Conservation (phyloP, 2,797 vertebrate species). For the Anas acuta region DNA sequence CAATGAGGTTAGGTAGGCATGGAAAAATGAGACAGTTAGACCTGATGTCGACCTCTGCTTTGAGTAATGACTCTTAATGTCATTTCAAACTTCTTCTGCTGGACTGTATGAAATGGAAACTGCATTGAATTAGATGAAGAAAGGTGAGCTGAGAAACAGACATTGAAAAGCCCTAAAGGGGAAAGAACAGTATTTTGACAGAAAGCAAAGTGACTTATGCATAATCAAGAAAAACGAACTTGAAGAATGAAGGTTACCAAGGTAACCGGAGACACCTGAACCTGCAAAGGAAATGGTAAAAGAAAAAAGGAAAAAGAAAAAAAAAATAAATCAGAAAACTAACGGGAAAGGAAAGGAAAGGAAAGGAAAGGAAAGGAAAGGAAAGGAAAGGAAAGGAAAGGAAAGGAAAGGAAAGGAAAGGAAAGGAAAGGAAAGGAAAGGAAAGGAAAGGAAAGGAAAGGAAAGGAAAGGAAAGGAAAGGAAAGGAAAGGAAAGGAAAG, state of each 20-base stretch:
- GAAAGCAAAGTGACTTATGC: conserved; percentile 87
- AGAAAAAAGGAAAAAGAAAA: conserved; percentile 48
- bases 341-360: too few relatives aligned
- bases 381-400: too few relatives aligned
- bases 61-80: conserved; percentile 88
- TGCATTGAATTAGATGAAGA: conserved; percentile 83
- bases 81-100: conserved; percentile 89
- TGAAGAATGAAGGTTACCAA: conserved; percentile 97
- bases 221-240: conserved; percentile 96
- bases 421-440: too few relatives aligned
- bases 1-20: conserved; percentile 83
- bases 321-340: too few relatives aligned
- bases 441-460: too few relatives aligned
- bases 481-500: not conserved
- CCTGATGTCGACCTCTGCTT: conserved; percentile 85
- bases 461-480: too few relatives aligned
- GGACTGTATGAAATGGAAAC: conserved; percentile 86
- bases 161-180: conserved; percentile 80
- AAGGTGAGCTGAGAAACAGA: conserved; percentile 76
- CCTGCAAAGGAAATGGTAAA: conserved; percentile 93
- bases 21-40: conserved; percentile 80
- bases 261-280: conserved; percentile 93
- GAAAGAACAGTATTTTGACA: conserved; percentile 76
- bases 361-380: too few relatives aligned
- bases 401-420: too few relatives aligned